phyloP scores from a whole-genome alignment of 2,888 invertebrate genomes.

The Eupelmus urozonus region DNA sequence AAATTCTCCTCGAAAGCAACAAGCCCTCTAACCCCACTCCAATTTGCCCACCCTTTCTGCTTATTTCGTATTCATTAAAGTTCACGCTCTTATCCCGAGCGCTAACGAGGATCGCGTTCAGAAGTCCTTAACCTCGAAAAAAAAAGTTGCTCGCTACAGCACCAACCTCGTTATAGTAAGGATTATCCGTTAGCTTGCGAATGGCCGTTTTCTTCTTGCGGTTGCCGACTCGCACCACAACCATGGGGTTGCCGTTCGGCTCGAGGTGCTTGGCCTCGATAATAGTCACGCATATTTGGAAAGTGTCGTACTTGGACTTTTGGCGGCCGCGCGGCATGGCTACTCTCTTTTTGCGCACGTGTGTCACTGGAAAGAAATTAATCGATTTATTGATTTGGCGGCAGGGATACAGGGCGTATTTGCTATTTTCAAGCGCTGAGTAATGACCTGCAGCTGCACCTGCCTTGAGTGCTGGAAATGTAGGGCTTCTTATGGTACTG shows the following conservation, averaged over 20 bases:
- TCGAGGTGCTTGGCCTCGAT: conserved; percentile 83
- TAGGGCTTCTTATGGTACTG: too few species aligned
- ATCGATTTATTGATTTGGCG: too few species aligned
- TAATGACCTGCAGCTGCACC: too few species aligned
- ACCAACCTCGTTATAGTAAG: conserved; percentile 85
- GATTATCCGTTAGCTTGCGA: conserved; percentile 81
- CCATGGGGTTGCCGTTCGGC: conserved; percentile 81
- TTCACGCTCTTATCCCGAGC: neutral
- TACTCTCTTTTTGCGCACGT: neutral
- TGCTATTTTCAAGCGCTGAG: too few species aligned
- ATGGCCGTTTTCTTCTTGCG: conserved; percentile 81
- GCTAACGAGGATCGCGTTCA: neutral
- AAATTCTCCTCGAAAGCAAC: too few species aligned
- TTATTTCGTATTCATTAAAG: too few species aligned
- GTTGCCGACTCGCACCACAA: conserved; percentile 82
- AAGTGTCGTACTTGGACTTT: conserved; percentile 64
- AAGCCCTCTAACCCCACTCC: too few species aligned
- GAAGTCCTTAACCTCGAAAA: conserved; percentile 39
- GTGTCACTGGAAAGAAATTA: too few species aligned
- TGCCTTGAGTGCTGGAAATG: too few species aligned
- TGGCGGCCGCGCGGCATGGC: neutral
- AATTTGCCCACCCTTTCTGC: too few species aligned
- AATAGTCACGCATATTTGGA: conserved; percentile 82
- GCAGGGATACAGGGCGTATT: too few species aligned
- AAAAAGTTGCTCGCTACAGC: neutral